Evolutionary conservation across 92 coral and sea anemone species (phyloP), one percentile per base, ranked within the genome.

Genomic region (Zoanthus sansibaricus): DNA sequence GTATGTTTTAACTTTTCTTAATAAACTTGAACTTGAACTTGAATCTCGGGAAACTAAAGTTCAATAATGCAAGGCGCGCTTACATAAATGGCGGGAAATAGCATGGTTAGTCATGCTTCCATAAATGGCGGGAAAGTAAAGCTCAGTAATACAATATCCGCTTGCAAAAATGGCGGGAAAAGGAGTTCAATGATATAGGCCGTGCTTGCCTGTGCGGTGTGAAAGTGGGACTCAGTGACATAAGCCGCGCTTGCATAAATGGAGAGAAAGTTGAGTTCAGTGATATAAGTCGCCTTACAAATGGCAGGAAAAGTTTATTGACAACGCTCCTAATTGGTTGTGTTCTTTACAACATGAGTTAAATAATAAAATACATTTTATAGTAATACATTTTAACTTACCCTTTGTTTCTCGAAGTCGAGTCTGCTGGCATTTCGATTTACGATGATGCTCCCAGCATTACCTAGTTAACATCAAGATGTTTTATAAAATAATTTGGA

Each of bases 321-420:
- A 37, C 42, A 49, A 49, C 12, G 7, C 14, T 11, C 37, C 59
- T 12, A 42, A 1, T 18, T 62, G 30, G 18, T 15, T 15, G 15
- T 62, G 10, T 62, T 11, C 15, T 9, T 31, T 79, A 12, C 49
- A 10, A 61, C 13, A 59, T 59, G 66, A 6, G 7, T 59, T 3
- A 59, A 14, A 16, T 13, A 17, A 37, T 14, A 59, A 14, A 59
- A 59, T 14, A 20, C 18, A 59, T 13, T 15, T 59, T 6, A 59
- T 54, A 5, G 66, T 7, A 15, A 59, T 49, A 49, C 16, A 62
- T 13, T 9, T 62, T 7, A 15, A 75, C 96, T 61, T 62, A 96
- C 99, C 93, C 99, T 86, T 71, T 96, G 99, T 84, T 93, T 92
- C 74, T 96, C 98, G 77, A 96, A 96, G 69, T 94, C 99, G 91